These are phyloP conservation scores for Ormyrus pomaceus DNA, from an alignment of 2,888 invertebrate species.

Conservation along the genomic window DNA sequence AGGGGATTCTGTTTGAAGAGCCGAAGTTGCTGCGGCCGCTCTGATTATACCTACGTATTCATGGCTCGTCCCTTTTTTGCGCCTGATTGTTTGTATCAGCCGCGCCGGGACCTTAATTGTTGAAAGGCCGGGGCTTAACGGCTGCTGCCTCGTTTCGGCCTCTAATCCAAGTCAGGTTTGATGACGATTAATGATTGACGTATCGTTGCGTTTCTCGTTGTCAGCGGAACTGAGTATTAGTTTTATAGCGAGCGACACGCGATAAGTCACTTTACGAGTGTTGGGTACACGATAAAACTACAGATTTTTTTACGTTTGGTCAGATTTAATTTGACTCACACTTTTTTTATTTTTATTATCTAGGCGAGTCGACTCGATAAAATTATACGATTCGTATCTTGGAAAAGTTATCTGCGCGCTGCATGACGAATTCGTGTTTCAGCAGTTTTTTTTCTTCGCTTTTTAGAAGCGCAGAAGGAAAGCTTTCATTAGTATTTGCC, in stretches of 20 bases:
- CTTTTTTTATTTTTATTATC: too few relatives aligned
- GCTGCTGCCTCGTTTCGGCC: not conserved
- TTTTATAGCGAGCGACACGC: not conserved
- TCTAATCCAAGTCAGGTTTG: not conserved
- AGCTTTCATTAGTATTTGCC: too few relatives aligned
- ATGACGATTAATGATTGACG: slow-evolving; percentile 7
- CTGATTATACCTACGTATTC: slow-evolving; percentile 13
- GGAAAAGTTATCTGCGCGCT: too few relatives aligned
- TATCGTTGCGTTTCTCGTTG: not conserved
- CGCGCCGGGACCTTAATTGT: slow-evolving; percentile 10
- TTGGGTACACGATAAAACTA: too few relatives aligned
- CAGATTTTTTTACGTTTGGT: too few relatives aligned
- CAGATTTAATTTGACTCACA: too few relatives aligned
- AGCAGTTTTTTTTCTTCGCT: too few relatives aligned
- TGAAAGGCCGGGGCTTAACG: not conserved
- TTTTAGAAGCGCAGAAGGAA: too few relatives aligned
- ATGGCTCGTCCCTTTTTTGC: not conserved
- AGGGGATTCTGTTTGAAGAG: slow-evolving; percentile 27
- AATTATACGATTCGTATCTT: too few relatives aligned
- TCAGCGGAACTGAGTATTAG: too few relatives aligned
- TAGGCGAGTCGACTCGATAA: too few relatives aligned
- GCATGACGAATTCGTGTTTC: too few relatives aligned
- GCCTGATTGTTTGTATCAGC: not conserved
- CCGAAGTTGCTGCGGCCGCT: not conserved
- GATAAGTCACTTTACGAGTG: not conserved